phyloP scores from a whole-genome alignment of 1,140 invertebrate species.

The Arion vulgaris region DNA sequence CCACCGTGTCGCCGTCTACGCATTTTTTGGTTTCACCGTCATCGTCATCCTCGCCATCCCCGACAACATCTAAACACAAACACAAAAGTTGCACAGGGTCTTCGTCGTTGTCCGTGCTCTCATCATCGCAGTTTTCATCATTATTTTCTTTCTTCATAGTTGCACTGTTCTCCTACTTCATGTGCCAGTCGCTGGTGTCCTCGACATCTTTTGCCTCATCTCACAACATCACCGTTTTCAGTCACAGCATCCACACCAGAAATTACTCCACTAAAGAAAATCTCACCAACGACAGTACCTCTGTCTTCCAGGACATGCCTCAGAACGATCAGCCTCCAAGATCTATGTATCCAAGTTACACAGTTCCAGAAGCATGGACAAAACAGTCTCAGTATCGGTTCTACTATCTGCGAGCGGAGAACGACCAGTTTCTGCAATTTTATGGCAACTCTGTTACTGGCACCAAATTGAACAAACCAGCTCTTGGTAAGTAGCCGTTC shows the following conservation, averaged over 20 bases:
- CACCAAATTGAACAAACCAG: not conserved
- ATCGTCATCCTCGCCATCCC: not conserved
- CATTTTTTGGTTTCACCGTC: not conserved
- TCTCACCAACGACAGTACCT: not conserved
- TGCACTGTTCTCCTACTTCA: not conserved
- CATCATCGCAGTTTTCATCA: not conserved
- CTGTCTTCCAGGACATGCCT: not conserved
- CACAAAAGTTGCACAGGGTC: not conserved
- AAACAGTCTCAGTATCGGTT: not conserved
- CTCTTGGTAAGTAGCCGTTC: not conserved
- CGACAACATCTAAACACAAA: not conserved
- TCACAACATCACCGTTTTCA: not conserved
- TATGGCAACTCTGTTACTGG: not conserved
- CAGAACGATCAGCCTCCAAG: constrained; percentile 1
- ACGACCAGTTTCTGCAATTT: constrained; percentile 10
- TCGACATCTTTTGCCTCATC: not conserved
- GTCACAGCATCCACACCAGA: not conserved
- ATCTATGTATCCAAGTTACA: not conserved
- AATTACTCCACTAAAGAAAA: not conserved
- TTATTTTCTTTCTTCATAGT: not conserved
- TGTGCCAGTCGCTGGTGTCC: not conserved
- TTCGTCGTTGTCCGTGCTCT: not conserved
- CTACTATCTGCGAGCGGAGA: not conserved
- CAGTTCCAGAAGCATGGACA: not conserved
- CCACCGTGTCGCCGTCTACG: not conserved